Base-by-base conservation (phyloP, 2,888 invertebrate genomes). In the Fissipunctia ypsillon region DNA sequence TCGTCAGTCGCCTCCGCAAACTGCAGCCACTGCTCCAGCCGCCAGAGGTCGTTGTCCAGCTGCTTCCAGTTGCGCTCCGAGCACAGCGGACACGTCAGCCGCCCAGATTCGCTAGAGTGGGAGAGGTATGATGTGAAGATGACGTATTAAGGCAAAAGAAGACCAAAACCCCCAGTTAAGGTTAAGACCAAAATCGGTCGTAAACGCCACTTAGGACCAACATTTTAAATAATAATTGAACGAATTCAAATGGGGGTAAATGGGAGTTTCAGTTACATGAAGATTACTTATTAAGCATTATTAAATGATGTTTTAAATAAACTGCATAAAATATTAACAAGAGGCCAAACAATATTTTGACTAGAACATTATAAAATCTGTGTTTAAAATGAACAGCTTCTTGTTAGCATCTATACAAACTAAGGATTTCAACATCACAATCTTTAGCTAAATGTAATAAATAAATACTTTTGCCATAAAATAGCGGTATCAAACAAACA, bases 21-120 rank as follows among this genome's bases (percentile, higher is more conserved):
- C 92, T 98, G 98, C 80, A 99, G 96, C 99, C 99, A 99, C 93
- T 99, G 98, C 90, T 99, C 98, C 85, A 99, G 94, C 67, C 99
- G 97, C 99, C 99, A 99, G 45, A 99, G 96, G 92, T 99, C 99
- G 90, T 98, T 98, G 92, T 99, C 98, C 87, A 99, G 96, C 92
- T 98, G 98, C 81, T 98, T 98, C 98, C 98, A 98, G 94, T 98
- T 98, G 76, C 98, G 97, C 89, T 98, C 98, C 61, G 98, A 98
- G 91, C 98, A 99, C 74, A 98, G 96, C 22, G 98, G 98, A 91
- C 98, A 99, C n/a, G 98, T 97, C 84, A 98, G 92, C 67, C 98
- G 97, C 56, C 98, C 98, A 78, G 97, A 97, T 91, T 98, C 98
- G 91, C 98, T 98, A 92, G 38, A 64, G 76, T 45, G 61, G 66